These are phyloP conservation scores for Cebus imitator DNA, from an alignment of 2,113 vertebrate species.

Conservation along the genomic window DNA sequence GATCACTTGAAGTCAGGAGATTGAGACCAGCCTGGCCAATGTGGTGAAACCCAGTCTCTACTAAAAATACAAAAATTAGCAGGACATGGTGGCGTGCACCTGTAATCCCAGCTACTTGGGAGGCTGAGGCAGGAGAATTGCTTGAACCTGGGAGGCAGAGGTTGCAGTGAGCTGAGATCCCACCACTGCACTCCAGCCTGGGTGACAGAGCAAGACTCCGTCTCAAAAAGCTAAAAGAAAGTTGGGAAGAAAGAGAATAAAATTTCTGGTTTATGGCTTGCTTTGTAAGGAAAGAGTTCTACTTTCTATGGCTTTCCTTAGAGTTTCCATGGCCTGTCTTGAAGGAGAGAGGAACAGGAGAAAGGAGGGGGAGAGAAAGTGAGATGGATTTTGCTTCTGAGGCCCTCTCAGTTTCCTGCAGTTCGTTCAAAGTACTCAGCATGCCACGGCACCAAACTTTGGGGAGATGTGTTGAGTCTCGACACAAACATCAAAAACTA, in stretches of 20 bases:
- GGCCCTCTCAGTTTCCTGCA: not conserved
- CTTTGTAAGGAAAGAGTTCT: not conserved
- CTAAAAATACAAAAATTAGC: no score
- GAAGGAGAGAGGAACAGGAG: not conserved
- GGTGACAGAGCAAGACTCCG: no score
- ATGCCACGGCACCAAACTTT: not conserved
- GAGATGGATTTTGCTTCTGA: not conserved
- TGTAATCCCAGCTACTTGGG: no score
- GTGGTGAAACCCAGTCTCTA: no score
- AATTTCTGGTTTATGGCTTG: not conserved
- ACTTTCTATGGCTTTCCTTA: not conserved
- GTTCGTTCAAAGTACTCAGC: not conserved
- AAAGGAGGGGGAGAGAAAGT: not conserved
- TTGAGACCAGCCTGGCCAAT: no score
- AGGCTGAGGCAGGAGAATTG: no score
- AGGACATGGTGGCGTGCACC: accelerated
- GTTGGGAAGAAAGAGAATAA: not conserved
- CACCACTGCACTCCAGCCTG: no score
- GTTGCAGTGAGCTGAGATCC: no score
- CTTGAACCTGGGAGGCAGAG: no score
- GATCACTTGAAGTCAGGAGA: no score
- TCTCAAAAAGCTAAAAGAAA: not conserved
- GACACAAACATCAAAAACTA: not conserved
- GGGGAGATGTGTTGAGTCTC: not conserved
- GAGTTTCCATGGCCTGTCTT: not conserved